Evolutionary conservation across 2,888 invertebrate species (phyloP).

Genomic region (Cephus nigrinus): DNA sequence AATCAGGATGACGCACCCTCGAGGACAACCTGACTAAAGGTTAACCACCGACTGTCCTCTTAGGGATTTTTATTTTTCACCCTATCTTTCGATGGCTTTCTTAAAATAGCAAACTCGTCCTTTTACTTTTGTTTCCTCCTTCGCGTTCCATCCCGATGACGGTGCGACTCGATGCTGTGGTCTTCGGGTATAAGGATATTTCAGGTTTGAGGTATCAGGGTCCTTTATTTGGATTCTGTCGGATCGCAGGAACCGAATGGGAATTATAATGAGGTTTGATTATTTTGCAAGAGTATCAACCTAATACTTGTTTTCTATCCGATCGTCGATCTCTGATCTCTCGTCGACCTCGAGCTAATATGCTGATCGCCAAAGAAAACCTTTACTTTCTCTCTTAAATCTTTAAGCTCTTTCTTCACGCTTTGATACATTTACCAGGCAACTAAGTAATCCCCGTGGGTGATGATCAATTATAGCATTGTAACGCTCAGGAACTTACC

Average conservation of each 20-base stretch:
- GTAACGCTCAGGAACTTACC: slow-evolving; percentile 19
- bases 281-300: background rate
- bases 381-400: slow-evolving; percentile 1
- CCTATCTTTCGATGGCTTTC: background rate
- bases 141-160: background rate
- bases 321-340: background rate
- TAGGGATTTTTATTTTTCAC: background rate
- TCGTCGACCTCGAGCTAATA: background rate
- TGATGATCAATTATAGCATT: background rate
- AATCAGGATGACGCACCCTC: background rate
- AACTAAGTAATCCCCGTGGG: background rate
- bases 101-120: background rate
- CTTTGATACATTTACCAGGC: background rate
- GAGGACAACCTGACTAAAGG: slow-evolving; percentile 30
- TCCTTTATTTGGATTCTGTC: background rate
- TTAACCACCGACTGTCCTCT: slow-evolving; percentile 42
- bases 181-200: background rate
- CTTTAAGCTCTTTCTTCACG: background rate
- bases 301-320: background rate
- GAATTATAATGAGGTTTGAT: background rate
- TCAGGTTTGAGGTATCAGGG: background rate
- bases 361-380: background rate
- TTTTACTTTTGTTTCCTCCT: slow-evolving; percentile 25
- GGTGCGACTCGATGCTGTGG: background rate
- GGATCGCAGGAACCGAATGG: background rate